Conservation (phyloP, 2,113 vertebrate species). For the Neolamprologus brichardi region DNA sequence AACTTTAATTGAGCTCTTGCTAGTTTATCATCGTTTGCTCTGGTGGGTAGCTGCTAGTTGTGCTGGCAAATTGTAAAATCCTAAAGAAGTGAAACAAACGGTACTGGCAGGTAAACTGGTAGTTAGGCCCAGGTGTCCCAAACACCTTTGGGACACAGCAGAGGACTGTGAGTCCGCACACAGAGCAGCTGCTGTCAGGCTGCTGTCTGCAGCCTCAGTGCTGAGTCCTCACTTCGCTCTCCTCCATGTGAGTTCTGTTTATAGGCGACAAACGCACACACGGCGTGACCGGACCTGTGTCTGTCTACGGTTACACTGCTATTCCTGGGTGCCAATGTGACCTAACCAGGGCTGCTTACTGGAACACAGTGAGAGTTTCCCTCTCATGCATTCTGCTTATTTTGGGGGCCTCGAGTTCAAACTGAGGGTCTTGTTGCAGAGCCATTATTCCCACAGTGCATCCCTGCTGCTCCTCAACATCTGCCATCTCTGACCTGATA, state of each 20-base stretch:
- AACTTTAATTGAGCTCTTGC: not conserved
- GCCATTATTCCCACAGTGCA: not conserved
- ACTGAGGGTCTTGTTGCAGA: not conserved
- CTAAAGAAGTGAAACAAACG: not conserved
- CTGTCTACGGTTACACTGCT: slow-evolving; percentile 70
- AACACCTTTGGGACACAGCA: accelerated
- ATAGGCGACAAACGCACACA: slow-evolving; percentile 50
- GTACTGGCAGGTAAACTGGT: not conserved
- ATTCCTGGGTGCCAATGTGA: slow-evolving; percentile 67
- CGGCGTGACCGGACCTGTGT: slow-evolving; percentile 10
- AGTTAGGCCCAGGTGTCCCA: not conserved
- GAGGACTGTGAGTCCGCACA: not conserved
- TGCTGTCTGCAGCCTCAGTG: not conserved
- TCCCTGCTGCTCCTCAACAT: not conserved
- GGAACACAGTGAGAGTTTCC: slow-evolving; percentile 14
- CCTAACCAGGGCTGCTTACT: slow-evolving; percentile 20
- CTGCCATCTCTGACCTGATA: slow-evolving; percentile 19
- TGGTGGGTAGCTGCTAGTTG: not conserved
- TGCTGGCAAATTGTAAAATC: not conserved
- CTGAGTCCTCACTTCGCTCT: not conserved
- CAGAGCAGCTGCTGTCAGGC: not conserved
- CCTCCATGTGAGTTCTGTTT: slow-evolving; percentile 38
- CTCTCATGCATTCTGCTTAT: not conserved
- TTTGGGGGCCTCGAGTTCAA: not conserved
- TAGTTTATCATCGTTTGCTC: not conserved